Base-by-base conservation (phyloP, 53 echinoderm and acorn worm species). In the Apostichopus leukothele region DNA sequence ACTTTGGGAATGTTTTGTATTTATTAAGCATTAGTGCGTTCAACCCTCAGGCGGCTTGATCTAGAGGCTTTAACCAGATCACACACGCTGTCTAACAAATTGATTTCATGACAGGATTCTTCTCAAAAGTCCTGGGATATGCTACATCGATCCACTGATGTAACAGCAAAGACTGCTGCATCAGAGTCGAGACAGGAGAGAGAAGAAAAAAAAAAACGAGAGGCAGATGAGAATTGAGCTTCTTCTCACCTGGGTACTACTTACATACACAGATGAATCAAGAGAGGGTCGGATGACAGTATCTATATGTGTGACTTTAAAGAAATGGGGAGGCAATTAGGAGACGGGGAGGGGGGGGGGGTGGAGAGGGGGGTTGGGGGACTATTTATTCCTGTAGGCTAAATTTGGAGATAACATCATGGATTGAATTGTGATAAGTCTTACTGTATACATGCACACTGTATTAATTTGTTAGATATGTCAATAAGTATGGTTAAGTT, bases 61-160 rank as follows among this genome's bases (percentile, higher is more conserved):
- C 51, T 18, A 13, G 63, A 79, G 53, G 50, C 79, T 52, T n/a
- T 79, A 79, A 79, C 79, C 79, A 79, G 79, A 79, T 79, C 53
- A 52, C 53, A 79, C 79, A 79, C 79, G 9, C 79, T 79, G 79
- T 52, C 79, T 79, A 51, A 52, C 79, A 79, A 79, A 79, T 79
- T 79, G 79, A 79, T 79, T 79, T 79, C 51, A 79, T 51, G 79
- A 79, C 79, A 79, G 53, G 39, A 39, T 39, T 39, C 53, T 79
- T 51, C 50, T 19, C 51, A 52, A 79, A 79, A 7, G 12, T 53
- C 52, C n/a, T 26, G 79, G 51, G 53, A 77, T 50, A 27, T 39
- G 77, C 77, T 7, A 16, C 77, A 77, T 77, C 77, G 77, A 77
- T 77, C 77, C 50, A 63, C 16, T 63, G 63, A 63, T 16, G 63